These are phyloP conservation scores for Pseudomyrmex concolor DNA, from an alignment of 1,140 invertebrate species.

Conservation along the genomic window DNA sequence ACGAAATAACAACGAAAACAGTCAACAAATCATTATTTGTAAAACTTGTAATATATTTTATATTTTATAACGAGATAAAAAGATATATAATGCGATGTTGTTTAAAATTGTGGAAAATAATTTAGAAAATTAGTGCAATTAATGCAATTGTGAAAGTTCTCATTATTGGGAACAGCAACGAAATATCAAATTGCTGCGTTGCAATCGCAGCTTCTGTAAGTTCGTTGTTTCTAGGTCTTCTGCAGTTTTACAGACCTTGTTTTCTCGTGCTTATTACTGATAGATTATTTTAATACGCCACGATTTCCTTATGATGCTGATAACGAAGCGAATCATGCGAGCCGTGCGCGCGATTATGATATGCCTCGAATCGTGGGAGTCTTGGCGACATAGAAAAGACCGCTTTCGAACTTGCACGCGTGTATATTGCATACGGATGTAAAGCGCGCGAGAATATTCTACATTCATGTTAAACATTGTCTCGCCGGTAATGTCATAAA, in stretches of 20 bases:
- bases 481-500: background rate
- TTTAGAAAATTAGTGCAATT: too few species aligned
- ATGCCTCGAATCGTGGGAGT: slow-evolving; percentile 9
- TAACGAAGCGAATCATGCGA: slow-evolving; percentile 28
- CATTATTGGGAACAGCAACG: too few species aligned
- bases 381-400: slow-evolving; percentile 34
- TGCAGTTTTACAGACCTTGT: too few species aligned
- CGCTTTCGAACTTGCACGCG: slow-evolving; percentile 11
- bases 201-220: background rate
- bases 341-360: slow-evolving; percentile 9
- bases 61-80: too few species aligned
- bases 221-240: background rate
- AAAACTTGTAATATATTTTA: too few species aligned
- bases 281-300: slow-evolving; percentile 25
- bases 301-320: slow-evolving; percentile 13
- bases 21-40: too few species aligned
- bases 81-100: too few species aligned
- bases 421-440: slow-evolving; percentile 13
- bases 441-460: background rate
- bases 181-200: background rate
- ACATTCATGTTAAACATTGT: background rate
- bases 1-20: too few species aligned
- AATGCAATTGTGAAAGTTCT: too few species aligned
- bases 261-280: slow-evolving; percentile 9
- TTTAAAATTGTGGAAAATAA: too few species aligned